Evolutionary conservation across 2,113 vertebrate species (phyloP).

Genomic region (Nannospalax galili): DNA sequence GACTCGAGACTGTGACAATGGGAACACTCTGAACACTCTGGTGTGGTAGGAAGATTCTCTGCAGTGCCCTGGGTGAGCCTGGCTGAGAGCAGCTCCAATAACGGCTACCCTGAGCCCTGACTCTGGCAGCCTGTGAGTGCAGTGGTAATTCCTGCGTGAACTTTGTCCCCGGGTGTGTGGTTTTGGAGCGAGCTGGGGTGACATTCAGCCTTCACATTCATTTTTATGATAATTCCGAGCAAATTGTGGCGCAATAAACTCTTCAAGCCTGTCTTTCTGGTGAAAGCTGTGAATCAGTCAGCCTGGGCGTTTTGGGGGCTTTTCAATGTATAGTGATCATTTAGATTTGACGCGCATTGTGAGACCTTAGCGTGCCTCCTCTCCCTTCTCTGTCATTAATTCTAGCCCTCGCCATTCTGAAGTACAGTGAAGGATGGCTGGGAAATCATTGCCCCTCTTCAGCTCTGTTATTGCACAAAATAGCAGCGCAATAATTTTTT

Average conservation of each 20-base stretch:
- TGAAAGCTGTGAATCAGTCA: conserved; percentile 96
- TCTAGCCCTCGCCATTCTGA: conserved; percentile 94
- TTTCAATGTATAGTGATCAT: conserved; percentile 93
- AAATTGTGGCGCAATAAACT: conserved; percentile 93
- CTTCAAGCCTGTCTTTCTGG: conserved; percentile 92
- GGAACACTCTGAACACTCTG: neutral
- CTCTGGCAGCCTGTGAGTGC: conserved; percentile 71
- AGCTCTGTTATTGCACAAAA: conserved; percentile 96
- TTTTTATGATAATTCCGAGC: conserved; percentile 92
- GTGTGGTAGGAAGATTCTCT: neutral
- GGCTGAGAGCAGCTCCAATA: conserved; percentile 68
- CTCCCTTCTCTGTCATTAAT: conserved; percentile 94
- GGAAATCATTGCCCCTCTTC: conserved; percentile 96
- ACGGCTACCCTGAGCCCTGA: conserved; percentile 74
- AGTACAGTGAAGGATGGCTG: conserved; percentile 98
- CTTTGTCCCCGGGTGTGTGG: conserved; percentile 87
- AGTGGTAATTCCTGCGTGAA: conserved; percentile 83
- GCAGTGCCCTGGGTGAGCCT: conserved; percentile 75
- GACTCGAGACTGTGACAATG: neutral
- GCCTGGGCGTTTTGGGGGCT: conserved; percentile 90
- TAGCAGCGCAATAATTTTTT: conserved; percentile 96
- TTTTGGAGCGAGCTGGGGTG: conserved; percentile 88
- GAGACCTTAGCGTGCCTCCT: conserved; percentile 92
- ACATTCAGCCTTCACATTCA: conserved; percentile 89
- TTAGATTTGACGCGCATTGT: conserved; percentile 97